Evolutionary conservation across 2,888 invertebrate species (phyloP).

Genomic region (Catocala nupta): DNA sequence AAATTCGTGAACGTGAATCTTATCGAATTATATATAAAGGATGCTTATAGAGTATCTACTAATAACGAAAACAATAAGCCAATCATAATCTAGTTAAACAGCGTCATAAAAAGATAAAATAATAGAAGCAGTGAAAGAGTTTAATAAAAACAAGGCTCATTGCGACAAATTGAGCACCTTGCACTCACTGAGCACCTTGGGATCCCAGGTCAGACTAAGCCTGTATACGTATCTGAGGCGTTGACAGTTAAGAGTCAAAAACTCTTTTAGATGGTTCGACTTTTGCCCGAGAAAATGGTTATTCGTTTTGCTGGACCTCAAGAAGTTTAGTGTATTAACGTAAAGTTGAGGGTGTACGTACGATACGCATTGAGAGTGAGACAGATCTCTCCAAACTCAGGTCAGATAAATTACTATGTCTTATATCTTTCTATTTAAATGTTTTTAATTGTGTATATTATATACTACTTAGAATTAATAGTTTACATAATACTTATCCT

Average conservation of each 20-base stretch:
- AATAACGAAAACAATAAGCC: background rate
- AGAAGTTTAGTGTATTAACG: background rate
- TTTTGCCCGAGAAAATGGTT: background rate
- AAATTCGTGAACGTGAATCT: background rate
- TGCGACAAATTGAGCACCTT: background rate
- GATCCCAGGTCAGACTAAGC: background rate
- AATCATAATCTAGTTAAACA: constrained; percentile 4
- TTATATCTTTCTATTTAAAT: background rate
- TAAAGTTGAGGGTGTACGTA: background rate
- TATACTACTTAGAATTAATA: too few species aligned
- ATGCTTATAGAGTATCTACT: constrained; percentile 3
- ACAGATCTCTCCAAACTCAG: background rate
- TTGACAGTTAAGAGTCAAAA: background rate
- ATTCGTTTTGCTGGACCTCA: constrained; percentile 4
- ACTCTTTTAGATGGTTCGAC: background rate
- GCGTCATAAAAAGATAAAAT: background rate
- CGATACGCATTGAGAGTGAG: background rate
- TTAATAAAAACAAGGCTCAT: background rate
- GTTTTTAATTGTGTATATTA: background rate
- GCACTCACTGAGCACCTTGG: background rate
- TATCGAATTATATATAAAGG: background rate
- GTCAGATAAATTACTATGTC: background rate
- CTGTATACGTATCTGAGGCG: background rate
- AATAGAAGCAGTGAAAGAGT: background rate
- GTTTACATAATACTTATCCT: too few species aligned